Evolutionary conservation across 2,888 invertebrate species (phyloP).

Genomic region (Parnassius orleans): DNA sequence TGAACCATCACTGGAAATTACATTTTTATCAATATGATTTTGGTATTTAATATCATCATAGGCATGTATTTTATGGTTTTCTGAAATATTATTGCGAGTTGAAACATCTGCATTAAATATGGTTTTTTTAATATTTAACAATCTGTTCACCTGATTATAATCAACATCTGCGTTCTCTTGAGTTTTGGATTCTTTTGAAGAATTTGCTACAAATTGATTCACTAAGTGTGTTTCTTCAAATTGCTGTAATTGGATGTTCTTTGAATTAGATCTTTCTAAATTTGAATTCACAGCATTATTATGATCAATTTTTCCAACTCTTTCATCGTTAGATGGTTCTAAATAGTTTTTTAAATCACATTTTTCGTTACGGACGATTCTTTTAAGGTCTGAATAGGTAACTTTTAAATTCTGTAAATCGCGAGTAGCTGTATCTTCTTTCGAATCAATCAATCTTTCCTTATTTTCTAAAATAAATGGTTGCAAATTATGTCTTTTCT

Average conservation of each 20-base stretch:
- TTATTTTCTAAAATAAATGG: constrained; percentile 6
- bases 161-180: not conserved
- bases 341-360: not conserved
- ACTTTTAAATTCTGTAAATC: not conserved
- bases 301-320: not conserved
- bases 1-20: not conserved
- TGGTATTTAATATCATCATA: not conserved
- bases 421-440: not conserved
- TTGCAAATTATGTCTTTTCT: constrained; percentile 1
- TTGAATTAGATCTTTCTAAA: not conserved
- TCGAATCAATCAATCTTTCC: not conserved
- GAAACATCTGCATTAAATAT: not conserved
- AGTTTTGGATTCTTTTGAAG: not conserved
- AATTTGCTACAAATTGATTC: not conserved
- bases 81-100: not conserved
- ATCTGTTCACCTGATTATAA: not conserved
- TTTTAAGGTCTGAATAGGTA: not conserved
- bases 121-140: not conserved
- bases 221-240: not conserved
- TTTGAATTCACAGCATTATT: not conserved
- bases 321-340: not conserved
- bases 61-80: not conserved
- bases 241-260: not conserved
- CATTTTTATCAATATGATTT: not conserved
- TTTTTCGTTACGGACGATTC: not conserved